Conservation (phyloP, 2,888 invertebrate genomes). For the Lasioglossum lativentre region DNA sequence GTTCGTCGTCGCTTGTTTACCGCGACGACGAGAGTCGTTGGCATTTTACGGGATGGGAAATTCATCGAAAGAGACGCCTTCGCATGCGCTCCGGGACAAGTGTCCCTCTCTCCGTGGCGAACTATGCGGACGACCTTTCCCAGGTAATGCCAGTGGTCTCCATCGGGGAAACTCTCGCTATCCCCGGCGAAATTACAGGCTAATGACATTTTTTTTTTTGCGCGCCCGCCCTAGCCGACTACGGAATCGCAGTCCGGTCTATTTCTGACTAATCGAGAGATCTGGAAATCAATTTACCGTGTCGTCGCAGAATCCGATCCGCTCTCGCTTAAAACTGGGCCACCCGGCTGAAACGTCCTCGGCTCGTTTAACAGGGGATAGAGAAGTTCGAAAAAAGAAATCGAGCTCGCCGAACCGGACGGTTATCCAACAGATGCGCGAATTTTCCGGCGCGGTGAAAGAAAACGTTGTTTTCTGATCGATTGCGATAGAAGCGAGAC, state of each 20-base stretch:
- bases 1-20: conserved; percentile 24
- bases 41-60: conserved; percentile 22
- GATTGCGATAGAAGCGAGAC: not conserved
- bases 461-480: not conserved
- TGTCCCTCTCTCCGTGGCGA: not conserved
- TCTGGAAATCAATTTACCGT: conserved; percentile 36
- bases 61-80: not conserved
- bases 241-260: not conserved
- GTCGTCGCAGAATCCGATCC: conserved; percentile 17
- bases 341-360: not conserved
- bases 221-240: not conserved
- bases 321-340: conserved; percentile 26
- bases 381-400: not conserved
- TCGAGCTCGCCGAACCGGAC: not conserved
- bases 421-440: not conserved
- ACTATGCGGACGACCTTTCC: conserved; percentile 10
- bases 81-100: not conserved
- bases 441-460: not conserved
- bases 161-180: conserved; percentile 29
- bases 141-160: conserved; percentile 30
- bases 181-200: conserved; percentile 24
- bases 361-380: conserved; percentile 9
- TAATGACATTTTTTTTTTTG: conserved; percentile 56
- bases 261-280: conserved; percentile 49
- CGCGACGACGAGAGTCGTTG: conserved; percentile 9